phyloP scores from a whole-genome alignment of 2,888 invertebrate genomes.

The Drosophila paranaensis region DNA sequence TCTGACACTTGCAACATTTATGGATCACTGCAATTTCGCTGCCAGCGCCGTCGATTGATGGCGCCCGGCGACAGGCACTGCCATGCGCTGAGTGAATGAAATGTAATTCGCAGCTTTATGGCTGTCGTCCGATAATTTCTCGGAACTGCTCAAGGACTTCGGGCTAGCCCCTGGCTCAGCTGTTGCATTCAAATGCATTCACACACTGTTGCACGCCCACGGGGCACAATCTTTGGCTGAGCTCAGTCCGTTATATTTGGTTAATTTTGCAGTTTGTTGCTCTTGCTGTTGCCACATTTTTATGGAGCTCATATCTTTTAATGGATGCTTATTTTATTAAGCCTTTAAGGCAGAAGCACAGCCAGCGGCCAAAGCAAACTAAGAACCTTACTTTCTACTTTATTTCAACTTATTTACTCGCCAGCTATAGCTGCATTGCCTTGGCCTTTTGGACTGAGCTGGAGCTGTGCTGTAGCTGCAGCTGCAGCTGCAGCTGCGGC shows the following conservation, averaged over 20 bases:
- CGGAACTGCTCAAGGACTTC: slow-evolving; percentile 17
- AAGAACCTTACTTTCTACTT: slow-evolving; percentile 56
- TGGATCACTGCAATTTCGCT: slow-evolving; percentile 72
- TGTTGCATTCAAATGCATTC: slow-evolving; percentile 55
- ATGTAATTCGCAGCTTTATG: slow-evolving; percentile 50
- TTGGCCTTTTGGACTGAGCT: slow-evolving; percentile 18
- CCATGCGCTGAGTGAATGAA: slow-evolving; percentile 40
- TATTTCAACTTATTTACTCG: slow-evolving; percentile 69
- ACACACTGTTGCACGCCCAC: slow-evolving; percentile 52
- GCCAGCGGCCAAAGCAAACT: slow-evolving; percentile 32
- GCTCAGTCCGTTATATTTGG: slow-evolving; percentile 6
- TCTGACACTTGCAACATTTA: slow-evolving; percentile 81
- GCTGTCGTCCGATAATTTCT: slow-evolving; percentile 47
- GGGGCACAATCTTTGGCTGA: slow-evolving; percentile 25
- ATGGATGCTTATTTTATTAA: slow-evolving; percentile 72
- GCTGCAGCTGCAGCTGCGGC: slow-evolving; percentile 39
- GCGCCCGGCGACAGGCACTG: slow-evolving; percentile 2
- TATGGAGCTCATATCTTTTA: slow-evolving; percentile 69
- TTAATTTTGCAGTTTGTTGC: slow-evolving; percentile 23
- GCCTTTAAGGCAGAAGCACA: slow-evolving; percentile 25
- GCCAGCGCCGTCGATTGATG: slow-evolving; percentile 39
- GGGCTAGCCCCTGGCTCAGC: slow-evolving; percentile 23
- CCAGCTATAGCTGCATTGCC: slow-evolving; percentile 22
- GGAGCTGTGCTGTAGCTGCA: neutral
- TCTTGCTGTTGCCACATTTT: slow-evolving; percentile 53